phyloP scores from a whole-genome alignment of 1,140 invertebrate genomes.

The Bursaphelenchus mucronatus region DNA sequence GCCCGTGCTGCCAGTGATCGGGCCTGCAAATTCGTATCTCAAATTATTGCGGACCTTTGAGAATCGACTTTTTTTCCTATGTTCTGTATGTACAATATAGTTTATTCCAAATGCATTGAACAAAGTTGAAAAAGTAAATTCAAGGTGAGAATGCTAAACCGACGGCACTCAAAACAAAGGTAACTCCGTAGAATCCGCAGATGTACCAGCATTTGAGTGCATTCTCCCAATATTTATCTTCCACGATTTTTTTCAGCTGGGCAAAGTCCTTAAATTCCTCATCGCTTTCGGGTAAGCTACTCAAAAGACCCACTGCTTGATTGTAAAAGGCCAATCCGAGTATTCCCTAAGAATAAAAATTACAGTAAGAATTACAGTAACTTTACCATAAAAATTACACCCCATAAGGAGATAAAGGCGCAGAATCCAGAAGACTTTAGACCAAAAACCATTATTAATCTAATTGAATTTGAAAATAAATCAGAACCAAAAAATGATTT shows the following conservation, averaged over 20 bases:
- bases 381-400: constrained; percentile 14
- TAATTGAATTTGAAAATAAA: constrained; percentile 2
- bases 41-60: constrained; percentile 6
- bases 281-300: constrained; percentile 4
- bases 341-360: constrained; percentile 13
- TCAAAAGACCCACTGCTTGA: constrained; percentile 9
- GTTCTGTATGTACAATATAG: not conserved
- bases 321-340: constrained; percentile 9
- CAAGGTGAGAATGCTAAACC: not conserved
- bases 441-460: constrained; percentile 12
- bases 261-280: not conserved
- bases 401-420: constrained; percentile 15
- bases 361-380: not conserved
- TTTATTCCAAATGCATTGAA: constrained; percentile 3
- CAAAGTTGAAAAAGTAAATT: constrained; percentile 1
- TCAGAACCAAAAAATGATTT: constrained; percentile 4
- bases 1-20: constrained; percentile 42
- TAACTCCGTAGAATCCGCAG: constrained; percentile 16
- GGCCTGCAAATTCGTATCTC: constrained; percentile 14
- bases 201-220: not conserved
- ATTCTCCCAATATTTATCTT: not conserved
- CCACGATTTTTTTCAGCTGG: not conserved
- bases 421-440: constrained; percentile 5
- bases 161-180: not conserved
- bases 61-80: not conserved